Conservation (phyloP, 35 echinoderm and acorn worm genomes). For the Diadema setosum region DNA sequence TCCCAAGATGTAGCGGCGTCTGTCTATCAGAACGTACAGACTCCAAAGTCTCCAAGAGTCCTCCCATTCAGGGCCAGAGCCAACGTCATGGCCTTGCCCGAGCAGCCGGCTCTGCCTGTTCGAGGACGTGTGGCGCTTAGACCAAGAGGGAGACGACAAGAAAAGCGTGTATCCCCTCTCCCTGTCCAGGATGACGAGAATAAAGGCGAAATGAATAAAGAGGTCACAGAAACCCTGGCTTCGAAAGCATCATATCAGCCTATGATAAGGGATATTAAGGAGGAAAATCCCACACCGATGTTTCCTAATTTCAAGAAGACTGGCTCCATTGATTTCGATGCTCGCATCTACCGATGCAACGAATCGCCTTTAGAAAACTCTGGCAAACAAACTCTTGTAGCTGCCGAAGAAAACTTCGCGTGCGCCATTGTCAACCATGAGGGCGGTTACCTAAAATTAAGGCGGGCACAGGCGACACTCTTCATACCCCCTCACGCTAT, state of each 20-base stretch:
- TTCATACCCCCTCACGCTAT: background rate
- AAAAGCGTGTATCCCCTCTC: background rate
- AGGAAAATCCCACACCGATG: background rate
- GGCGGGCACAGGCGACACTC: background rate
- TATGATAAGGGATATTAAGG: background rate
- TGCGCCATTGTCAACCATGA: background rate
- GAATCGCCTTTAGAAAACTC: background rate
- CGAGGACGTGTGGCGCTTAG: background rate
- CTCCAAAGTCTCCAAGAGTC: background rate
- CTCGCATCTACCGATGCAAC: slow-evolving; percentile 3
- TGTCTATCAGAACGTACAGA: background rate
- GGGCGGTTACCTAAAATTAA: background rate
- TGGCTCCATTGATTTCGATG: background rate
- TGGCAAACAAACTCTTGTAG: background rate
- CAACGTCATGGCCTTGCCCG: background rate
- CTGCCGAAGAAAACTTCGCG: background rate
- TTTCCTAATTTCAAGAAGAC: background rate
- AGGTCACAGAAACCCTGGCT: background rate
- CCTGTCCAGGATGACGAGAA: background rate
- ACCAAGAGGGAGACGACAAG: background rate
- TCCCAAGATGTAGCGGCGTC: background rate
- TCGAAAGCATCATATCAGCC: background rate
- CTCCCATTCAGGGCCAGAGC: background rate
- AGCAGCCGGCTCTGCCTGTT: background rate
- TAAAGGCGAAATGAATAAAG: background rate